Conservation (phyloP, 2,888 invertebrate genomes). For the Cantharis flavilabris region DNA sequence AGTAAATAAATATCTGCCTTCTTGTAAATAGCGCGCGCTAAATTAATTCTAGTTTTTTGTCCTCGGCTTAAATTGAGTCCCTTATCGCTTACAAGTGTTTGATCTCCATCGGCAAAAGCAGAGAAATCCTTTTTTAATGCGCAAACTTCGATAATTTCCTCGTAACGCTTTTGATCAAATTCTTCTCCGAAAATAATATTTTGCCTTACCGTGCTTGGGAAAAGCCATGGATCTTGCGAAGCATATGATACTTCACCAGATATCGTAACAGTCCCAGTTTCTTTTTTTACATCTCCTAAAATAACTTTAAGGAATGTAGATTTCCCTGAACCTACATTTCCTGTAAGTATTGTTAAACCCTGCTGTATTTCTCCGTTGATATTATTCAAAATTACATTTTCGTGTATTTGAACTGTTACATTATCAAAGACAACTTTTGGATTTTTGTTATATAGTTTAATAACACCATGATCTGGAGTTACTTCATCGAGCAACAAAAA, state of each 20-base stretch:
- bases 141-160: slow-evolving; percentile 66
- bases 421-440: neutral
- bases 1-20: too few relatives aligned
- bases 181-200: slow-evolving; percentile 55
- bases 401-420: neutral
- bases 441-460: neutral
- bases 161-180: slow-evolving; percentile 61
- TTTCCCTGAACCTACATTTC: slow-evolving; percentile 70
- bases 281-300: slow-evolving; percentile 51
- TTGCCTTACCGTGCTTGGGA: slow-evolving; percentile 66
- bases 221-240: slow-evolving; percentile 67
- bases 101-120: slow-evolving; percentile 73
- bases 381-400: slow-evolving; percentile 51
- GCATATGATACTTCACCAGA: slow-evolving; percentile 62
- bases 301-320: slow-evolving; percentile 54
- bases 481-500: slow-evolving; percentile 64
- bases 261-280: slow-evolving; percentile 52
- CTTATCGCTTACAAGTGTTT: slow-evolving; percentile 78
- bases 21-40: slow-evolving; percentile 46
- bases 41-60: slow-evolving; percentile 78
- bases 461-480: neutral
- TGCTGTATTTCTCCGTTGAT: slow-evolving; percentile 54
- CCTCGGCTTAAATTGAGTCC: slow-evolving; percentile 82
- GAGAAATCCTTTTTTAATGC: slow-evolving; percentile 53
- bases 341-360: slow-evolving; percentile 61